A percentile compares a stretch with the other conserved stretches of the same genome.
phyloP scores from a whole-genome alignment of 92 coral and sea anemone species.

The Actinernus sp. region DNA sequence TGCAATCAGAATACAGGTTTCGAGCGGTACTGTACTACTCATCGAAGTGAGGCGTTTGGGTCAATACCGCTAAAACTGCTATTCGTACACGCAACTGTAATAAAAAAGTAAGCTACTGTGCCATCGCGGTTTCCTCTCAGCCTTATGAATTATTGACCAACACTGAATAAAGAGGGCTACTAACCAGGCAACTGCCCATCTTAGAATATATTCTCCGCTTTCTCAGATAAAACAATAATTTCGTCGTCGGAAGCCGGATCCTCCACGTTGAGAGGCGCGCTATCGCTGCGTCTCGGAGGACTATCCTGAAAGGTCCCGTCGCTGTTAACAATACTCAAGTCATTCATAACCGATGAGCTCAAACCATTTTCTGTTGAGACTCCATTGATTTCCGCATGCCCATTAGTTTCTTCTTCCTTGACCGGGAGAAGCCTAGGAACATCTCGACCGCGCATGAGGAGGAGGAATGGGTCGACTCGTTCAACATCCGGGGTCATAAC shows the following conservation, averaged over 20 bases:
- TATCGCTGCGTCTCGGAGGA: conserved; percentile 18
- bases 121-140: too few species aligned
- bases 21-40: too few species aligned
- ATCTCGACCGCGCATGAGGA: conserved; percentile 47
- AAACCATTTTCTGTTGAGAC: not conserved
- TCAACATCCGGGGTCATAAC: conserved; percentile 89
- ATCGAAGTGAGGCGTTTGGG: too few species aligned
- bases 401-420: conserved; percentile 9
- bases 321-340: conserved; percentile 49
- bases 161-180: too few species aligned
- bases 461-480: conserved; percentile 69
- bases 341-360: conserved; percentile 54
- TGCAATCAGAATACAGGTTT: too few species aligned
- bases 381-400: conserved; percentile 9
- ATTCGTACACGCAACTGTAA: too few species aligned
- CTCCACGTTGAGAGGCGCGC: conserved; percentile 64
- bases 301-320: conserved; percentile 16
- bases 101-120: too few species aligned
- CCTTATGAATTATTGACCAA: too few species aligned
- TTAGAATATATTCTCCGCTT: conserved; percentile 86
- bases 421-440: conserved; percentile 43
- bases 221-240: conserved; percentile 88
- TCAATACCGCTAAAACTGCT: too few species aligned
- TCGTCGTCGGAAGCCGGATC: conserved; percentile 82
- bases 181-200: too few species aligned